Conservation (phyloP, 1,140 invertebrate species). For the Pogonus chalceus region DNA sequence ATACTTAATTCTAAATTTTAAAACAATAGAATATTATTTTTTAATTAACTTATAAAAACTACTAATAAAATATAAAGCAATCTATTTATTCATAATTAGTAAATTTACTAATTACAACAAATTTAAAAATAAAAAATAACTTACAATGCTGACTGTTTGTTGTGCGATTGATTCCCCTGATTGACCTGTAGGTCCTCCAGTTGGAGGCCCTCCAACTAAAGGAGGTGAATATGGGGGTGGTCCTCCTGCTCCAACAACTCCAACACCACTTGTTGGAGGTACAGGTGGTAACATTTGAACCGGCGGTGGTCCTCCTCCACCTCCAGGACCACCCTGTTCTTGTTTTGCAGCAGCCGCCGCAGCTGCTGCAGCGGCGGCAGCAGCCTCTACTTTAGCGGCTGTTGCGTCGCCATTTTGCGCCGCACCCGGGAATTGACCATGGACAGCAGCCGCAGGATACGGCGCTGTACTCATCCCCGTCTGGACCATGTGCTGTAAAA, state of each 20-base stretch:
- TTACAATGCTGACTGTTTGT: conserved; percentile 42
- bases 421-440: conserved; percentile 57
- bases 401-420: conserved; percentile 56
- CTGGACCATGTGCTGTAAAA: conserved; percentile 88
- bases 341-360: conserved; percentile 32
- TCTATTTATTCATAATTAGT: too few relatives aligned
- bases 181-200: conserved; percentile 8
- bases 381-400: conserved; percentile 44
- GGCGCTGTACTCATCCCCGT: conserved; percentile 80
- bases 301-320: conserved; percentile 37
- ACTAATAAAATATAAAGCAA: too few relatives aligned
- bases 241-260: conserved; percentile 33
- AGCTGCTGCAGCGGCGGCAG: conserved; percentile 37
- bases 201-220: conserved; percentile 25
- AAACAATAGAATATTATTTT: too few relatives aligned
- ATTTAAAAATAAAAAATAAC: conserved; percentile 21
- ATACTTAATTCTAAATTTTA: too few relatives aligned
- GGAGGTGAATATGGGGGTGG: conserved; percentile 22
- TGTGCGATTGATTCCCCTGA: conserved; percentile 19
- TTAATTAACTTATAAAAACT: too few relatives aligned
- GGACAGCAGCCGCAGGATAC: conserved; percentile 66
- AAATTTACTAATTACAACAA: background rate
- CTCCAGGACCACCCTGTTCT: conserved; percentile 29
- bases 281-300: conserved; percentile 18
- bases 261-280: conserved; percentile 31